phyloP scores from a whole-genome alignment of 2,888 invertebrate species.

The Caenorhabditis angaria region DNA sequence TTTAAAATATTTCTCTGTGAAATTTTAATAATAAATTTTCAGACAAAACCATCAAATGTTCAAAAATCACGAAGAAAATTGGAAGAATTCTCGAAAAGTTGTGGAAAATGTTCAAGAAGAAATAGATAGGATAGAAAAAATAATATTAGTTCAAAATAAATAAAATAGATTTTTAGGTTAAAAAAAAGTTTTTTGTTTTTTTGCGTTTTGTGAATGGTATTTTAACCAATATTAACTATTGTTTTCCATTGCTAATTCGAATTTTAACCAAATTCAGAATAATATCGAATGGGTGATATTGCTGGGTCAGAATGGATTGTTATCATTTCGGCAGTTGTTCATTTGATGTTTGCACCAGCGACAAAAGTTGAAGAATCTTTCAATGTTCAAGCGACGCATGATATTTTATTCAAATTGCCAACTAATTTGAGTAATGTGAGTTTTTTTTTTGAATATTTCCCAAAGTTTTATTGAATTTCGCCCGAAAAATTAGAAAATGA shows the following conservation, averaged over 20 bases:
- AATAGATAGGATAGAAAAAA: conserved; percentile 29
- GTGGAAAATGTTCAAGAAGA: conserved; percentile 38
- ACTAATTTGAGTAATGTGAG: conserved; percentile 36
- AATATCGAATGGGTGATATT: conserved; percentile 25
- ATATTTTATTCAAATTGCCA: conserved; percentile 85
- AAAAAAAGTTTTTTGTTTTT: conserved; percentile 15
- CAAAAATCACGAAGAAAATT: conserved; percentile 36
- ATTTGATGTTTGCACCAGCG: conserved; percentile 61
- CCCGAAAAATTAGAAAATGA: too few relatives aligned
- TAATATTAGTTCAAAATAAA: conserved; percentile 32
- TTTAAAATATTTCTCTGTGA: not conserved
- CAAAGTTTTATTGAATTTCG: conserved; percentile 6
- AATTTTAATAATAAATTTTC: conserved; percentile 6
- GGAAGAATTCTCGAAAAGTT: conserved; percentile 39
- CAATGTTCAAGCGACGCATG: conserved; percentile 96
- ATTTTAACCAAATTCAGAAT: conserved; percentile 10
- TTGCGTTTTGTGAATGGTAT: not conserved
- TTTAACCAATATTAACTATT: not conserved
- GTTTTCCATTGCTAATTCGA: conserved; percentile 5
- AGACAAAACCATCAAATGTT: conserved; percentile 30
- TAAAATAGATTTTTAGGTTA: conserved; percentile 10
- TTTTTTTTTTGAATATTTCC: not conserved
- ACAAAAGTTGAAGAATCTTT: conserved; percentile 96
- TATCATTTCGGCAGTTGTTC: conserved; percentile 56
- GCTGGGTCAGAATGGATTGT: conserved; percentile 64